phyloP scores from a whole-genome alignment of 2,888 invertebrate species.

The Mythimna loreyi region DNA sequence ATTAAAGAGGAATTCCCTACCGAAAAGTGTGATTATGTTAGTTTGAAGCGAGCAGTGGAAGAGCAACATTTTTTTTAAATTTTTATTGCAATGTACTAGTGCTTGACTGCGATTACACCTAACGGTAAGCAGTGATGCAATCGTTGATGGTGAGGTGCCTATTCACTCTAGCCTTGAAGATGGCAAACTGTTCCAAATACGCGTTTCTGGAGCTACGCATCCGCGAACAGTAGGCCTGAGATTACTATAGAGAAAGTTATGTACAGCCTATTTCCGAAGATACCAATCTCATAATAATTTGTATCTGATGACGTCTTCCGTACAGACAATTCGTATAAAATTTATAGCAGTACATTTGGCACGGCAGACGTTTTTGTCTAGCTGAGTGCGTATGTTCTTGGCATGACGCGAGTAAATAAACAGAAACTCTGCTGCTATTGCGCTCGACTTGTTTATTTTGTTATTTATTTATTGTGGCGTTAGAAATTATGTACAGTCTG shows the following conservation, averaged over 20 bases:
- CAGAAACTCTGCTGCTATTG: constrained; percentile 12
- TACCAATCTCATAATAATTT: constrained; percentile 35
- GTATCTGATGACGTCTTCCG: constrained; percentile 32
- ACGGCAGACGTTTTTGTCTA: constrained; percentile 48
- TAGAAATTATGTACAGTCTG: not conserved
- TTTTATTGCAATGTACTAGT: too few species aligned
- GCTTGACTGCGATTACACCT: too few species aligned
- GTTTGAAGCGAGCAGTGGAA: too few species aligned
- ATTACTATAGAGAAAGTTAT: not conserved
- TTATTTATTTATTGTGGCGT: constrained; percentile 5
- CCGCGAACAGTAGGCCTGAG: too few species aligned
- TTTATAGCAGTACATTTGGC: constrained; percentile 60
- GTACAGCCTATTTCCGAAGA: not conserved
- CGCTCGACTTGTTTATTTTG: constrained; percentile 29
- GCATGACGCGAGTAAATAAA: constrained; percentile 53
- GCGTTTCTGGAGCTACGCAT: too few species aligned
- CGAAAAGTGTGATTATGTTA: too few species aligned
- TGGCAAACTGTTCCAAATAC: too few species aligned
- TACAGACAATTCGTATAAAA: constrained; percentile 38
- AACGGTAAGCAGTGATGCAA: too few species aligned
- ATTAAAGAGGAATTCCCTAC: too few species aligned
- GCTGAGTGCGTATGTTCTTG: constrained; percentile 44
- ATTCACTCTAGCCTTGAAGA: too few species aligned
- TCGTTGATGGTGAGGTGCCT: too few species aligned
- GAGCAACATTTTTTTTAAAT: too few species aligned